Base-by-base conservation (phyloP, 2,888 invertebrate species). In the Polyommatus iphigenia region DNA sequence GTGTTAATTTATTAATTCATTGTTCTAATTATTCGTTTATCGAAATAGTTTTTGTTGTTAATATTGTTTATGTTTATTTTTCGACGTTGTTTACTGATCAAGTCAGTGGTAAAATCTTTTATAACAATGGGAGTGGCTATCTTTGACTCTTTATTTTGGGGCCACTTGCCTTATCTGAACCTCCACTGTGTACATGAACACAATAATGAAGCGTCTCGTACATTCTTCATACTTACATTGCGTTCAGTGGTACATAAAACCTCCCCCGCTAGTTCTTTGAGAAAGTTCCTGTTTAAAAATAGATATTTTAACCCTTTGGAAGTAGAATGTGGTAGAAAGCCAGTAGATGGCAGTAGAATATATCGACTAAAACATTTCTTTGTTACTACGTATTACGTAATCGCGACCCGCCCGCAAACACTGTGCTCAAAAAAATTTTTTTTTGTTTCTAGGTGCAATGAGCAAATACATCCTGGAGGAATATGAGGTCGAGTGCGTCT, bases 401-500 rank as follows among this genome's bases (percentile, higher is more conserved):
- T 62, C 62, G 24, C 62, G 3, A 62, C 62, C 24, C 62, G 62
- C 20, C 20, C 13, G 3, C 24, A 29, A 62, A 29, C 13, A 3
- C 24, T 29, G 29, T 13, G 0, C 24, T 59, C 15, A 24, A 62
- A 62, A 13, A 67, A 1, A 67, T 18, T 67, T 67, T 67, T 67
- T 18, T 67, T 67, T 62, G 0, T 4, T 67, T 67, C 13, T 6
- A 67, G 67, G 32, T 32, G 15, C 18, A 1, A 67, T 67, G 67
- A 67, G 67, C 29, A 32, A 67, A 18, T 67, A 67, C 67, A 18
- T 67, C 67, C 13, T 32, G 29, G 67, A 62, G 24, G 62, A 67
- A 0, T 18, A 67, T 3, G 29, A 67, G 0, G 5, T 67, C 2
- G 2, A 32, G 2, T 67, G 18, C 15, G 1, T 67, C 15, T 67